phyloP scores from a whole-genome alignment of 2,113 vertebrate species.

The Laticauda laticaudata region DNA sequence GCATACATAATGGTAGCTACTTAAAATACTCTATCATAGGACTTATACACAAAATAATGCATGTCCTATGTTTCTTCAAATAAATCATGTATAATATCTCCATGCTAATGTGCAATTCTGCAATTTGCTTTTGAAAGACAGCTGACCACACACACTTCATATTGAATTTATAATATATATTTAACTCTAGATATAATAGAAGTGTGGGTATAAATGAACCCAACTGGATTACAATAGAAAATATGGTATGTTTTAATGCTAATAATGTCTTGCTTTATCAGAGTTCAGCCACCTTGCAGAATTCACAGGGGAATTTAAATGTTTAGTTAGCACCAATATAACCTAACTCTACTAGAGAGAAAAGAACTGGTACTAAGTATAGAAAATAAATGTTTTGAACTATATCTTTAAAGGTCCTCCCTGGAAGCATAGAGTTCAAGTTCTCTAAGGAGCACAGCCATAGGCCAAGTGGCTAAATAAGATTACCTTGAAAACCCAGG shows the following conservation, averaged over 20 bases:
- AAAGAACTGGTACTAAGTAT: not conserved
- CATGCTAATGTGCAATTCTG: not conserved
- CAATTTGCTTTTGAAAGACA: not conserved
- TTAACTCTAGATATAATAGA: not conserved
- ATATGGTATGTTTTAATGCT: not conserved
- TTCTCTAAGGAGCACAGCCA: not conserved
- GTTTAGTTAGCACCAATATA: not conserved
- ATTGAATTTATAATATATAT: not conserved
- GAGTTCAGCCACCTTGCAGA: not conserved
- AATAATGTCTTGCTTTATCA: not conserved
- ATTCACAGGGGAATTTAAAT: not conserved
- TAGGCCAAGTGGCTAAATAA: not conserved
- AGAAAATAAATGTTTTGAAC: not conserved
- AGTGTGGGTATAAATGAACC: not conserved
- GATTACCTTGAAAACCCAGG: not conserved
- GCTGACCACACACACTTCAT: not conserved
- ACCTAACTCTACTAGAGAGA: not conserved
- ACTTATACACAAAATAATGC: not conserved
- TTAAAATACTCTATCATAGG: slow-evolving; percentile 13
- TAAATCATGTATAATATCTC: not conserved
- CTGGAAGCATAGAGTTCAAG: not conserved
- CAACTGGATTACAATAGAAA: not conserved
- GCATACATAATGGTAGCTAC: not conserved
- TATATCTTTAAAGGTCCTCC: not conserved
- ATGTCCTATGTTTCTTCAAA: slow-evolving; percentile 24